Percentiles rank a stretch among this genome's conserved stretches.
phyloP scores from a whole-genome alignment of 2,113 vertebrate genomes.

The Rhineura floridana region DNA sequence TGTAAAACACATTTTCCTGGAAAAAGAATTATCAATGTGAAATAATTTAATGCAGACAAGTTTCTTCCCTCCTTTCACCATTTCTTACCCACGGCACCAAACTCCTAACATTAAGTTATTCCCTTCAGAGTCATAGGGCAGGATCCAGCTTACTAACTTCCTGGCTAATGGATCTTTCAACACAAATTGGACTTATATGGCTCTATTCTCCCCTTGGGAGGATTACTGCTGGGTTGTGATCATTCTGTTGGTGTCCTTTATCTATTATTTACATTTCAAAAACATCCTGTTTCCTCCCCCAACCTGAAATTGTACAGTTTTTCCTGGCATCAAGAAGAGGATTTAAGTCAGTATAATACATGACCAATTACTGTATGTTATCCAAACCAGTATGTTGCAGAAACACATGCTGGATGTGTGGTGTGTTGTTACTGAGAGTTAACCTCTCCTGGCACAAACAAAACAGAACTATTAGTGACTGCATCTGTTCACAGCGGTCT shows the following conservation, averaged over 20 bases:
- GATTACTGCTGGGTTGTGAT: slow-evolving; percentile 59
- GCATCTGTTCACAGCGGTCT: background rate
- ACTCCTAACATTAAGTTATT: slow-evolving; percentile 61
- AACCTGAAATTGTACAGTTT: slow-evolving; percentile 64
- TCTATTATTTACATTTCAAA: slow-evolving; percentile 78
- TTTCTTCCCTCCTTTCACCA: slow-evolving; percentile 54
- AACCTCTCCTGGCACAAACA: background rate
- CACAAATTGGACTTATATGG: slow-evolving; percentile 62
- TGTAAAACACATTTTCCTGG: slow-evolving; percentile 39
- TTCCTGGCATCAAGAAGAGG: slow-evolving; percentile 70
- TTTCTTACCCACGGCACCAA: slow-evolving; percentile 58
- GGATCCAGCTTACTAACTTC: slow-evolving; percentile 71
- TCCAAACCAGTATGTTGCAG: slow-evolving; percentile 29
- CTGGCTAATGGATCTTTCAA: slow-evolving; percentile 75
- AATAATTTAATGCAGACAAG: slow-evolving; percentile 52
- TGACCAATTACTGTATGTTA: slow-evolving; percentile 42
- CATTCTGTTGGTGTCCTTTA: slow-evolving; percentile 68
- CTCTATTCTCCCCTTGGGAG: slow-evolving; percentile 69
- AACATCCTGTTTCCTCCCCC: slow-evolving; percentile 50
- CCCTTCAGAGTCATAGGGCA: slow-evolving; percentile 61
- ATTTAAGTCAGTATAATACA: slow-evolving; percentile 49
- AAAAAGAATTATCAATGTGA: slow-evolving; percentile 45
- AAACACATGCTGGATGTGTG: slow-evolving; percentile 22
- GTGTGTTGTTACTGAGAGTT: background rate
- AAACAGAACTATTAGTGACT: background rate